Conservation (phyloP, 1,140 invertebrate genomes). For the Papilio polyxenes region DNA sequence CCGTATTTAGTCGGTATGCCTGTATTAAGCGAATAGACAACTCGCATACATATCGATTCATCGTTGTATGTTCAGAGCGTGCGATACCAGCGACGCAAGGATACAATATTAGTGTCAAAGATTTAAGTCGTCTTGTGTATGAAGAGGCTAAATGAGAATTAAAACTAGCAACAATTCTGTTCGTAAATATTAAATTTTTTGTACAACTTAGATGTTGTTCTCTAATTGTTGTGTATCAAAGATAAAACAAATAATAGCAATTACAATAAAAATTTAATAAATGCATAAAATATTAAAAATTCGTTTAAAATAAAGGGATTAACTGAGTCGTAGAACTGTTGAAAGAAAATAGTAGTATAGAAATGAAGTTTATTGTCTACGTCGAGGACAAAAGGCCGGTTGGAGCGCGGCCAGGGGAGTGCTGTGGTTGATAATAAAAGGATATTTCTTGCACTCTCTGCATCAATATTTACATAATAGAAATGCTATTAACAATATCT, state of each 20-base stretch:
- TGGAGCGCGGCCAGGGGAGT: constrained; percentile 18
- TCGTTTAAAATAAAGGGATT: neutral
- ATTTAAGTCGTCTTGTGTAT: too few species aligned
- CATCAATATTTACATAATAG: constrained; percentile 18
- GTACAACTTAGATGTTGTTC: neutral
- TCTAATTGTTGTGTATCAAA: neutral
- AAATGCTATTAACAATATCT: neutral
- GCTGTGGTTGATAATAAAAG: constrained; percentile 16
- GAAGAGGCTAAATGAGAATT: too few species aligned
- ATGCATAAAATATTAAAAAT: neutral
- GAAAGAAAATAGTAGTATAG: constrained; percentile 23
- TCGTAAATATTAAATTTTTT: too few species aligned
- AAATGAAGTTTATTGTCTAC: constrained; percentile 29
- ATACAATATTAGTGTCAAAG: too few species aligned
- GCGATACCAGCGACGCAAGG: too few species aligned
- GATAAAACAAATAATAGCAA: neutral
- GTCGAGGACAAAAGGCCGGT: constrained; percentile 13
- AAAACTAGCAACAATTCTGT: too few species aligned
- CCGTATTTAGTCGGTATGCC: too few species aligned
- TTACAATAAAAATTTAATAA: neutral
- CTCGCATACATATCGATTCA: too few species aligned
- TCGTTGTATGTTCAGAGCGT: too few species aligned
- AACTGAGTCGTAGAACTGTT: constrained; percentile 18
- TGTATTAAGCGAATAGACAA: too few species aligned
- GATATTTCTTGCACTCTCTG: constrained; percentile 20